Evolutionary conservation across 1,140 invertebrate species (phyloP).

Genomic region (Lepidurus arcticus): DNA sequence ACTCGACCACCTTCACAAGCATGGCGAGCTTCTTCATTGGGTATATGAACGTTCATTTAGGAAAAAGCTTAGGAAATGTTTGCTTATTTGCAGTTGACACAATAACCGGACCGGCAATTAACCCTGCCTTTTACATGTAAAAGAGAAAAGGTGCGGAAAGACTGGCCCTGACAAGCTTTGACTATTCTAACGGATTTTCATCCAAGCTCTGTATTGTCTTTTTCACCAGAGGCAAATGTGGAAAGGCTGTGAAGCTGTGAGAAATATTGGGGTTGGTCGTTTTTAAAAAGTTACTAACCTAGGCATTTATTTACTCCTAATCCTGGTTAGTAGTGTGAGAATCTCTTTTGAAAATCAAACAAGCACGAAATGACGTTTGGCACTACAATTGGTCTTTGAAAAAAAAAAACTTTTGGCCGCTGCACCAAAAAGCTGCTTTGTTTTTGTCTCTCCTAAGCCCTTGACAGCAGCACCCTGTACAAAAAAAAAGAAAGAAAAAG

Average conservation of each 20-base stretch:
- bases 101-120: not conserved
- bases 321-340: not conserved
- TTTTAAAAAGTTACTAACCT: not conserved
- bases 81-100: not conserved
- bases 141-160: not conserved
- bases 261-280: not conserved
- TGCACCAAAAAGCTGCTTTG: not conserved
- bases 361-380: not conserved
- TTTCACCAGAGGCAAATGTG: not conserved
- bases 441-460: not conserved
- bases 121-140: constrained; percentile 10
- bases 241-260: constrained; percentile 1
- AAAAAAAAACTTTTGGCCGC: not conserved
- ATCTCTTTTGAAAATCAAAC: not conserved
- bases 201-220: constrained; percentile 10
- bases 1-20: not conserved
- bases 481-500: not conserved
- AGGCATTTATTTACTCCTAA: not conserved
- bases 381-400: not conserved
- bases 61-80: not conserved
- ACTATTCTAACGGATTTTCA: not conserved
- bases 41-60: not conserved
- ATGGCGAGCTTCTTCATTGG: not conserved
- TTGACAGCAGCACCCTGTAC: constrained; percentile 6
- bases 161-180: not conserved